Percentiles rank a stretch among this genome's conserved stretches.
phyloP scores from a whole-genome alignment of 2,888 invertebrate species.

The Rhagonycha lutea region DNA sequence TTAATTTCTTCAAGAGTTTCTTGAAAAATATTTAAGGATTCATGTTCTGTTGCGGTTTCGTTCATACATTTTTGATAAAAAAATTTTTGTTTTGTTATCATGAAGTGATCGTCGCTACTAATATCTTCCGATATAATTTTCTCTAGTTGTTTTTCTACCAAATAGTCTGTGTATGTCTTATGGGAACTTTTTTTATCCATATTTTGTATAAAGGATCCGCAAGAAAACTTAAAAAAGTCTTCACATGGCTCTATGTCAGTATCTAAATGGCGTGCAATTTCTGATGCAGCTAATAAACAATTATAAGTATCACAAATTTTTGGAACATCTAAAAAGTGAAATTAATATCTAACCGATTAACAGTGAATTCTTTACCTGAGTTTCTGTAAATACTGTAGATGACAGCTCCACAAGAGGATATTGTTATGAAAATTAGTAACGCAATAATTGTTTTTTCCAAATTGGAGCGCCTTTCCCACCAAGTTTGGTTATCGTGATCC shows the following conservation, averaged over 20 bases:
- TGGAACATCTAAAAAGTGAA: not conserved
- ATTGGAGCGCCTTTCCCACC: not conserved
- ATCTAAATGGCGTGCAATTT: conserved; percentile 71
- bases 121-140: not conserved
- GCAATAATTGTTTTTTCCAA: not conserved
- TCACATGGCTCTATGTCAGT: conserved; percentile 72
- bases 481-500: conserved; percentile 2
- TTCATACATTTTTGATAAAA: conserved; percentile 7
- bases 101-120: conserved; percentile 48
- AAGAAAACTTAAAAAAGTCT: conserved; percentile 76
- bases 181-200: conserved; percentile 59
- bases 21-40: conserved; percentile 7
- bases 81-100: not conserved
- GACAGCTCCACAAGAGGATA: not conserved
- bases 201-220: conserved; percentile 67
- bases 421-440: not conserved
- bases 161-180: conserved; percentile 38
- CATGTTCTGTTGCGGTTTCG: not conserved
- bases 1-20: conserved; percentile 63
- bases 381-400: not conserved
- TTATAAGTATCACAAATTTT: not conserved
- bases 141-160: not conserved
- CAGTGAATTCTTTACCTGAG: not conserved
- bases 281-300: conserved; percentile 76
- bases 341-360: not conserved